Evolutionary conservation across 1,140 invertebrate genomes (phyloP), one percentile per base, ranked within the genome.

Genomic region (Drosophila repletoides): DNA sequence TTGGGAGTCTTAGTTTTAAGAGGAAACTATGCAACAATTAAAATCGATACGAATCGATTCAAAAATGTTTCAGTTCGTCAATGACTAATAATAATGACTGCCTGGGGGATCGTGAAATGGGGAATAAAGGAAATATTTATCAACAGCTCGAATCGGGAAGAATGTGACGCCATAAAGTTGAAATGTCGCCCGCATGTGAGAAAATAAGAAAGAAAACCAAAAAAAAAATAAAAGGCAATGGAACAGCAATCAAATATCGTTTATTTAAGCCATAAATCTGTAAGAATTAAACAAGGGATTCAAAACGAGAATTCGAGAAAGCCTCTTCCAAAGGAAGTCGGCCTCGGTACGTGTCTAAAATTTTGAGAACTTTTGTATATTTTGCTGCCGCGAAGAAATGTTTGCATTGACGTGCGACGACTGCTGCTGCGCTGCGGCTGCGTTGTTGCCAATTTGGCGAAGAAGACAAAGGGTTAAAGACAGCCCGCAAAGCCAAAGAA

Each of bases 211-310:
- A 51, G 64, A 77, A 52, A 63, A 61, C 14, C 48, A 22, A 14
- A 65, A 58, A 55, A 36, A 29, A 72, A 52, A 29, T 24, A 66
- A 75, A 81, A 72, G 52, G 65, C 65, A 56, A 51, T 33, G 28
- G n/a, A 34, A 45, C 53, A 65, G 74, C 52, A 79, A 83, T 84
- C 77, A 84, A 76, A 84, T 70, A 84, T 59, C 79, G 77, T 83
- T 77, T 77, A 83, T 84, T 77, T 83, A 83, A 84, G 63, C 79
- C 80, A 83, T 83, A 83, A 83, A 83, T 84, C 65, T 81, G 70
- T 56, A 51, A 46, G 52, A 51, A 64, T 69, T 69, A 72, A 72
- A 68, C 64, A 68, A 72, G 64, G 48, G 61, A 38, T 28, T 55
- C 1, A 24, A 58, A n/a, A 31, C 12, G 24, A 26, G 45, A 31